Base-by-base conservation (phyloP, 2,113 vertebrate species). In the Carassius carassius region DNA sequence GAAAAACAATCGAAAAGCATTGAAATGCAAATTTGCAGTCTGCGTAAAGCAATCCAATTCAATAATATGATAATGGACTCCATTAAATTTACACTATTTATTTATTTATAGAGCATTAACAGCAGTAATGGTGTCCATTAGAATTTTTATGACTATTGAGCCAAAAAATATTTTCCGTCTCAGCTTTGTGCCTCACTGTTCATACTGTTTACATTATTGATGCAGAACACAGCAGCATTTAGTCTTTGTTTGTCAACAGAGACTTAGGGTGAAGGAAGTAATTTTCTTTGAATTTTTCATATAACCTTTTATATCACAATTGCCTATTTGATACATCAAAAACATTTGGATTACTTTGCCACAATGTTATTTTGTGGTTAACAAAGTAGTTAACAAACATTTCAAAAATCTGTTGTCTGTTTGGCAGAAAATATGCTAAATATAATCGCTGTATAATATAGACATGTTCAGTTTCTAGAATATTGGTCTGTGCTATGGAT, bases 11-110 rank as follows among this genome's bases (percentile, higher is more conserved):
- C 14, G 32, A 69, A 70, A 70, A 4, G 17, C 29, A 11, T 32
- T 70, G 19, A 10, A 70, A 70, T 37, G 32, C 9, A 21, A 70
- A 69, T 12, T 11, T 41, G 69, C 35, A 11, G 19, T n/a, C 35
- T 70, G 19, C 5, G 35, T 41, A n/a, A 19, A 12, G 16, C 65
- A 69, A 76, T 56, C 37, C 44, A 75, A 67, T 75, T 1, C 3
- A 73, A 63, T 84, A 6, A 81, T 44, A 17, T 32, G 54, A 21
- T 62, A 81, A 70, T 62, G 60, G 17, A 65, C 29, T 62, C 60
- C 73, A 69, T 32, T 58, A 29, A 70, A 4, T 1, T 29, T 69
- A 56, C 12, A 63, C 29, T 74, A 8, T 17, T 84, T 51, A n/a
- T 49, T 14, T 78, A 54, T 19, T 54, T 54, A 54, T 54, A 67